Evolutionary conservation across 2,888 invertebrate species (phyloP), one percentile per base, ranked within the genome.

Genomic region (Ennomos quercinarius): DNA sequence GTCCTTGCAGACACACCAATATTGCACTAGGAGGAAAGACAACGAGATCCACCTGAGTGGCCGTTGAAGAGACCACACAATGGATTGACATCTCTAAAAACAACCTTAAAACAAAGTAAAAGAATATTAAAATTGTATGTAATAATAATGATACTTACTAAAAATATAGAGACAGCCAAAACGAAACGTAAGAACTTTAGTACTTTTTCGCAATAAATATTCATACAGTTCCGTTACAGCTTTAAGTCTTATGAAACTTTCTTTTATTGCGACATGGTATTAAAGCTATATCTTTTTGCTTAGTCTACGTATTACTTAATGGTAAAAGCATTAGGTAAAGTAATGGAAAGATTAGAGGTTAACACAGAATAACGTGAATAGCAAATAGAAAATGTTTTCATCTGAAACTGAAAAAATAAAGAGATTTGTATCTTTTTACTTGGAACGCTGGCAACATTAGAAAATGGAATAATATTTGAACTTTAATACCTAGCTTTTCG

Each of bases 391-490:
- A 61, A 61, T 43, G 51, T 43, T 55, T 61, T 47, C 37, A 56
- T 43, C 9, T 46, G 39, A 52, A 43, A 35, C 38, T 40, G 12
- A 42, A 51, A 38, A 57, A 38, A 47, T 17, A 43, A 13, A 43
- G 42, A 17, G 27, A 9, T 11, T 40, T 40, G 39, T 47, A 47
- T 48, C 48, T 34, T 43, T 43, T 43, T 17, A 10, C 10, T 27
- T 3, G 27, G 27, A 27, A 27, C 27, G 6, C 42, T 43, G 42
- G 9, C 42, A 27, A 52, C 55, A 60, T 64, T 60, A 73, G 61
- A 67, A 70, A 68, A 71, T 63, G 27, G 27, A 67, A 73, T 73
- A 59, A 56, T 27, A 27, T 27, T 27, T 27, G 3, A 27, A 27
- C 61, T 42, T 42, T 17, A 10, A 42, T n/a, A 39, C 39, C 11